Conservation (phyloP, 2,113 vertebrate genomes). For the Macaca nemestrina region DNA sequence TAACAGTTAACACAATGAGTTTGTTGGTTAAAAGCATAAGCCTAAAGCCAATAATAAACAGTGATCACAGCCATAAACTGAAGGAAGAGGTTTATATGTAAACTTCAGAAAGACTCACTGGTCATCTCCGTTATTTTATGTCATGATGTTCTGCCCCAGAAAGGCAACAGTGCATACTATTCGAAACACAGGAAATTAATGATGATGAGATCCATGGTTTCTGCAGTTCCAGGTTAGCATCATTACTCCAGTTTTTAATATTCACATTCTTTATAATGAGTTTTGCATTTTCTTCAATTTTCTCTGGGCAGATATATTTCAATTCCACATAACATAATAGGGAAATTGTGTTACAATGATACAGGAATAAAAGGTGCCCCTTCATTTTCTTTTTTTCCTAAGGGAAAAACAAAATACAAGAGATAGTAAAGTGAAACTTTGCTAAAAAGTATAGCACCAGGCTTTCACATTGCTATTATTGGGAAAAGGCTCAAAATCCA, state of each 20-base stretch:
- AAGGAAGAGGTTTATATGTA: background rate
- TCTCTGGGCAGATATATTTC: conserved; percentile 40
- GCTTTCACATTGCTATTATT: background rate
- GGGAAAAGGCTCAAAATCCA: background rate
- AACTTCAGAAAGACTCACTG: background rate
- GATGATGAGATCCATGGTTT: background rate
- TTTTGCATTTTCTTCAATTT: conserved; percentile 57
- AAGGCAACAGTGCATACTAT: background rate
- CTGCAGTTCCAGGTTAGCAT: background rate
- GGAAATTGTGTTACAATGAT: conserved; percentile 5
- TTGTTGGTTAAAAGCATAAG: background rate
- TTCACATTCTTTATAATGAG: conserved; percentile 48
- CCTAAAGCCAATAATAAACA: background rate
- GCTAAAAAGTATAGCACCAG: background rate
- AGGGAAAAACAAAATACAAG: conserved; percentile 11
- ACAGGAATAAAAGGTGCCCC: background rate
- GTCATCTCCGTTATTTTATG: background rate
- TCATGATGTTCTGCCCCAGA: background rate
- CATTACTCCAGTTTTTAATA: conserved; percentile 44
- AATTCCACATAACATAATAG: conserved; percentile 40
- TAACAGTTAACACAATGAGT: background rate
- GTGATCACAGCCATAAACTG: background rate
- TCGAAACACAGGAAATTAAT: background rate
- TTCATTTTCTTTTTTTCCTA: conserved; percentile 27
- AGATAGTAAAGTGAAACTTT: background rate